phyloP scores from a whole-genome alignment of 2,113 vertebrate genomes.

The Harpagus bidentatus region DNA sequence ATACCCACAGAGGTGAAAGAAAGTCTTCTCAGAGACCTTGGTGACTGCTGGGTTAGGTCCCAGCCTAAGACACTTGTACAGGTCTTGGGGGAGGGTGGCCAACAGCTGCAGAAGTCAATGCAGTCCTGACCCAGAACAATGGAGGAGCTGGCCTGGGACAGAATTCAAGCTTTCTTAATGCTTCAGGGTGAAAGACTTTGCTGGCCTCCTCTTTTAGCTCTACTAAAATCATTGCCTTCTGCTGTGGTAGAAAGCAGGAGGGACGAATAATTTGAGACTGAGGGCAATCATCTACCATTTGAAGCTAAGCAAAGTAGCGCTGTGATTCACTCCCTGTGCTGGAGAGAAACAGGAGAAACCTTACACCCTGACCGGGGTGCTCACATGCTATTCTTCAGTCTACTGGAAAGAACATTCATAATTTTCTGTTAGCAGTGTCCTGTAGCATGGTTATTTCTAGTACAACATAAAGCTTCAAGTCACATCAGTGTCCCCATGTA shows the following conservation, averaged over 20 bases:
- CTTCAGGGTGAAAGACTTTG: background rate
- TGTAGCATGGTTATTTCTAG: background rate
- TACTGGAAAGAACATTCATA: background rate
- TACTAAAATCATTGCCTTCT: background rate
- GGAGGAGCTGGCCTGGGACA: background rate
- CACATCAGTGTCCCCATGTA: background rate
- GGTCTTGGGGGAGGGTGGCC: background rate
- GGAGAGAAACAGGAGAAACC: background rate
- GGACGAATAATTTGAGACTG: background rate
- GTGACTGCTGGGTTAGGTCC: background rate
- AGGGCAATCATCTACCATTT: too few relatives aligned
- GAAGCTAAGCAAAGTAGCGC: background rate
- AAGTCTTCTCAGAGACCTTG: background rate
- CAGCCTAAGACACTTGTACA: background rate
- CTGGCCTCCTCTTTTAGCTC: background rate
- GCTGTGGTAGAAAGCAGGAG: background rate
- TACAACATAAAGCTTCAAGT: background rate
- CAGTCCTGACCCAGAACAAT: background rate
- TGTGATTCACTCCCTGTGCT: background rate
- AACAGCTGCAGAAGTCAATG: background rate
- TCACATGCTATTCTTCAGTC: accelerated
- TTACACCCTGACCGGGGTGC: background rate
- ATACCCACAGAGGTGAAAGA: background rate
- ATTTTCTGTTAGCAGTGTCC: background rate
- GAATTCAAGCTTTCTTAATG: background rate